Base-by-base conservation (phyloP, 2,113 vertebrate genomes). In the Sinocyclocheilus anshuiensis region DNA sequence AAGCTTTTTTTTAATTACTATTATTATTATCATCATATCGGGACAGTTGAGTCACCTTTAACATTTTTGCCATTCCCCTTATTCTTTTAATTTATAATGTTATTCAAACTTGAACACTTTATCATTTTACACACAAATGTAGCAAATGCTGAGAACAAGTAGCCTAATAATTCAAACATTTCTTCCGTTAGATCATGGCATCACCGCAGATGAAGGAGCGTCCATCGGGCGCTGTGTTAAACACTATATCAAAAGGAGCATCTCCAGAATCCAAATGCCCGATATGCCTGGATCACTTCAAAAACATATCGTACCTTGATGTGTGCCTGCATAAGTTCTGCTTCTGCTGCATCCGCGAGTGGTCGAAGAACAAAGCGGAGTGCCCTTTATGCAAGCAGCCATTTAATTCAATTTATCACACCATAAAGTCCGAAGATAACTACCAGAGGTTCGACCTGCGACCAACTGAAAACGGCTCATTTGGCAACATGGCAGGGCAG, bases 291-390 rank as follows among this genome's bases (percentile, higher is more conserved):
- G 98, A 99, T 22, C 91, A 88, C n/a, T 99, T 98, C 90, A 96
- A 96, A 92, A 99, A 98, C 18, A 94, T 97, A 69, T 96, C 97
- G 0, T 97, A 97, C 77, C 93, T 98, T 13, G 96, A 99, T 90
- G 91, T 94, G 61, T 99, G 98, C 89, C 94, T 97, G 69, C 98
- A 99, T 75, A 97, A 96, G 81, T 99, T 99, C 91, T 99, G 98
- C 88, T 99, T 99, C 90, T 94, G 95, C 20, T 99, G 98, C 90
- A 96, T 99, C 82, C 96, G 97, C 0, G 97, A 99, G 85, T 99
- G 97, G 98, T 97, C 97, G 48, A 99, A 98, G 90, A 99, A 98
- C 95, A 99, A 99, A 94, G 97, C 97, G 0, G 97, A 99, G 83
- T 99, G 98, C 76, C 98, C 97, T 0, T 93, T 99, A 0, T 99